Evolutionary conservation across 2,113 vertebrate species (phyloP), one percentile per base, ranked within the genome.

Genomic region (Agapornis roseicollis): DNA sequence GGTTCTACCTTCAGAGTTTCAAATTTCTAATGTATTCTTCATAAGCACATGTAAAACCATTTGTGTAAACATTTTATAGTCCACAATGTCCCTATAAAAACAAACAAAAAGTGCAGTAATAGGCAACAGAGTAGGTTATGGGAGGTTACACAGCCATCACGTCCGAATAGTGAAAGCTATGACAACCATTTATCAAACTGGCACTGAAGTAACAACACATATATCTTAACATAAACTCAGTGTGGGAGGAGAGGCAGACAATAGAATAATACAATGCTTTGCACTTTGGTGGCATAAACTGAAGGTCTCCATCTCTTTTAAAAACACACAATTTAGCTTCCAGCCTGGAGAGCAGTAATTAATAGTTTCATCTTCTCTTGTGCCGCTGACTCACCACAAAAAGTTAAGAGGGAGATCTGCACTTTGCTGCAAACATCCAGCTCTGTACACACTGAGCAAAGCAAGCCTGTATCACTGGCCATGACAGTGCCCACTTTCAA

Each of bases 131-230:
- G 0, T 49, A 94, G 83, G 60, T 71, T 86, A 90, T n/a, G 60
- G 76, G 55, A 89, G 31, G 68, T 91, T 93, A 92, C 69, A 86
- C n/a, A 90, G 80, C 35, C 88, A 90, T 92, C 88, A 84, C 71
- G 60, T 93, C 92, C 68, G 80, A 94, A 84, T 29, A 90, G 52
- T 94, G 61, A 94, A 88, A 97, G 64, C 76, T 93, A 69, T 66
- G 85, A 90, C 90, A 92, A 18, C 64, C 44, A 69, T 96, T 92
- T 93, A 86, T 88, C 92, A 94, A 92, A 69, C 41, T 72, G 65
- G 69, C 69, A 71, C 29, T 84, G 61, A 90, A 92, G 84, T 89
- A 95, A 96, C 70, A 89, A 68, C 47, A 78, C 52, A 88, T 84
- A 44, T 16, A 88, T 92, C 85, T 90, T 94, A 74, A 58, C 69